Evolutionary conservation across 1,140 invertebrate species (phyloP).

Genomic region (Trachymyrmex cornetzi): DNA sequence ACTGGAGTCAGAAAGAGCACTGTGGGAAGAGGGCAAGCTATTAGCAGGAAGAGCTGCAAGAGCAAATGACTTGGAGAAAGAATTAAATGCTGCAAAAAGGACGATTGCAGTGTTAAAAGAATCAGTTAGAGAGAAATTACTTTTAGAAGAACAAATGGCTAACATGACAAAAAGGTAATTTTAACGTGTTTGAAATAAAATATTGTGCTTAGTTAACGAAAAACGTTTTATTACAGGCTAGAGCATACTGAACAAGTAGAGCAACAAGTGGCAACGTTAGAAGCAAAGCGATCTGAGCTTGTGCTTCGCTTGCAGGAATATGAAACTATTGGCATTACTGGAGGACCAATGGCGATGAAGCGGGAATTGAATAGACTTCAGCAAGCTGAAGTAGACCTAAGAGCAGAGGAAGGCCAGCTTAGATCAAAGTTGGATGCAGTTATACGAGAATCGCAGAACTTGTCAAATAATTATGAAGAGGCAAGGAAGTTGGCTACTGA

Average conservation of each 20-base stretch:
- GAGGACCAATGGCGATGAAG: slow-evolving; percentile 79
- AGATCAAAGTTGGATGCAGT: slow-evolving; percentile 80
- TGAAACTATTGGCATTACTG: slow-evolving; percentile 82
- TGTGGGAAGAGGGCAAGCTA: slow-evolving; percentile 82
- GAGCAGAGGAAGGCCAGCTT: slow-evolving; percentile 82
- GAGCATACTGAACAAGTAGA: slow-evolving; percentile 83
- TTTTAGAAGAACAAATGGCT: slow-evolving; percentile 84
- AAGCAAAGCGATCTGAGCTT: slow-evolving; percentile 78
- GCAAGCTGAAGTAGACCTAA: slow-evolving; percentile 81
- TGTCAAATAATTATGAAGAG: slow-evolving; percentile 81
- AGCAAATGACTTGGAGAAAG: slow-evolving; percentile 82
- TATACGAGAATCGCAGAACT: slow-evolving; percentile 76
- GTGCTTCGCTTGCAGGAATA: slow-evolving; percentile 81
- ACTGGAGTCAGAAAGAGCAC: slow-evolving; percentile 79
- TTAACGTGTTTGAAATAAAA: neutral
- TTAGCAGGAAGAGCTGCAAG: slow-evolving; percentile 76
- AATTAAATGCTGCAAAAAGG: slow-evolving; percentile 79
- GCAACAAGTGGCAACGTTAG: slow-evolving; percentile 78
- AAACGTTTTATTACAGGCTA: slow-evolving; percentile 72
- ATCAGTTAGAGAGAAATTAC: slow-evolving; percentile 83
- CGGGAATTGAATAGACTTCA: slow-evolving; percentile 84
- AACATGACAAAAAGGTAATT: slow-evolving; percentile 80
- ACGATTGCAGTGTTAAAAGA: slow-evolving; percentile 79
- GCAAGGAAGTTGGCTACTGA: slow-evolving; percentile 80
- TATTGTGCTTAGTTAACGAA: neutral